phyloP scores from a whole-genome alignment of 2,113 vertebrate genomes.

The Oreocharis arfaki region DNA sequence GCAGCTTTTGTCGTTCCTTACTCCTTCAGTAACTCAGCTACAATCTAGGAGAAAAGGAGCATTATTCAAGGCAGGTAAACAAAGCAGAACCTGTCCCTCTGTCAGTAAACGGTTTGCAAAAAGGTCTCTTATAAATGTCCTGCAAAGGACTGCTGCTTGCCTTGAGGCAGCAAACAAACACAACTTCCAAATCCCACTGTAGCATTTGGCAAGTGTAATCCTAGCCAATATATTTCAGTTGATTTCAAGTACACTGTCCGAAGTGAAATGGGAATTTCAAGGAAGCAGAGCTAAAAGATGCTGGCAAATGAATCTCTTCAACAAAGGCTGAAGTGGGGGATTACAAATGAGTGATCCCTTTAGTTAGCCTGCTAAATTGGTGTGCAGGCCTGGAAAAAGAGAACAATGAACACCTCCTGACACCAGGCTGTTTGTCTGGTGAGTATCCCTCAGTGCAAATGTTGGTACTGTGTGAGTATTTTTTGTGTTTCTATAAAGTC shows the following conservation, averaged over 20 bases:
- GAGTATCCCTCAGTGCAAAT: slow-evolving; percentile 86
- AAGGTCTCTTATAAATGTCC: neutral
- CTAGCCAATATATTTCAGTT: neutral
- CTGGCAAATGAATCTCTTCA: slow-evolving; percentile 58
- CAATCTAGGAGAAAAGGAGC: neutral
- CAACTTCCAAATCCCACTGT: neutral
- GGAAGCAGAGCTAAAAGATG: slow-evolving; percentile 47
- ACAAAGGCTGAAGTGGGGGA: slow-evolving; percentile 65
- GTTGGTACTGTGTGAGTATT: slow-evolving; percentile 88
- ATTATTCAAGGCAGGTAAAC: slow-evolving; percentile 16
- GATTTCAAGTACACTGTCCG: slow-evolving; percentile 1
- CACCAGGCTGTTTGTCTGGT: slow-evolving; percentile 90
- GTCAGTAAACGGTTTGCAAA: slow-evolving; percentile 9
- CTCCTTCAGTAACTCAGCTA: neutral
- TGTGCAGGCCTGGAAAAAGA: slow-evolving; percentile 70
- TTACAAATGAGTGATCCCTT: slow-evolving; percentile 73
- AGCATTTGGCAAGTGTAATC: neutral
- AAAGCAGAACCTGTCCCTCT: neutral
- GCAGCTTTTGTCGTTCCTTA: neutral
- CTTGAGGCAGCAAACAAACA: slow-evolving; percentile 22
- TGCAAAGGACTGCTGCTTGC: slow-evolving; percentile 9
- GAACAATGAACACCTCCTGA: slow-evolving; percentile 86
- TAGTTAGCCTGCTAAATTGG: slow-evolving; percentile 62
- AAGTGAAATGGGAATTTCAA: slow-evolving; percentile 36
- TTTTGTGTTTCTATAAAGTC: slow-evolving; percentile 96